phyloP scores from a whole-genome alignment of 2,888 invertebrate genomes.

The Morpho achilles region DNA sequence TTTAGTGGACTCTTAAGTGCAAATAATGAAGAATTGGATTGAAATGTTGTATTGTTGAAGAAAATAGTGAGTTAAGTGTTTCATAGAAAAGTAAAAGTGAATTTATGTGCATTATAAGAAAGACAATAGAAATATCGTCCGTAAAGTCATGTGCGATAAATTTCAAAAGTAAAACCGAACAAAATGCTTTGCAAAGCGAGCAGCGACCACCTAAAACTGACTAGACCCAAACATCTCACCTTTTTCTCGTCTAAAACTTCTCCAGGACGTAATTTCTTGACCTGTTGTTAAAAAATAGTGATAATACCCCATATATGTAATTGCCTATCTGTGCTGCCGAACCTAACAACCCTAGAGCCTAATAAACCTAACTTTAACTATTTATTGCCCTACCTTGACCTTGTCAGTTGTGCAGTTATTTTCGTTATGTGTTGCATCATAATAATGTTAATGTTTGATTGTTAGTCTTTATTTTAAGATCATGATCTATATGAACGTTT shows the following conservation, averaged over 20 bases:
- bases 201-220: conserved; percentile 74
- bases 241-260: conserved; percentile 96
- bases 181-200: conserved; percentile 77
- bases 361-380: conserved; percentile 44
- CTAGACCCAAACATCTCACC: conserved; percentile 85
- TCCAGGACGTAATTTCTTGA: conserved; percentile 95
- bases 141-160: conserved; percentile 32
- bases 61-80: conserved; percentile 6
- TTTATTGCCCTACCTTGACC: conserved; percentile 58
- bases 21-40: conserved; percentile 1
- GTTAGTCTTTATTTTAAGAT: conserved; percentile 60
- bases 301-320: conserved; percentile 56
- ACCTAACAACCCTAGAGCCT: conserved; percentile 52
- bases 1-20: neutral
- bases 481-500: conserved; percentile 49
- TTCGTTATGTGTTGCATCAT: conserved; percentile 59
- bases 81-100: conserved; percentile 7
- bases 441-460: conserved; percentile 57
- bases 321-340: conserved; percentile 72
- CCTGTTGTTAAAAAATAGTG: conserved; percentile 80
- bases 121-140: conserved; percentile 39
- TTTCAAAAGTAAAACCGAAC: conserved; percentile 41
- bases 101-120: conserved; percentile 23
- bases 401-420: conserved; percentile 67
- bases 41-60: conserved; percentile 3